Evolutionary conservation across 2,113 vertebrate species (phyloP), one percentile per base, ranked within the genome.

Genomic region (Dicaeum eximium): DNA sequence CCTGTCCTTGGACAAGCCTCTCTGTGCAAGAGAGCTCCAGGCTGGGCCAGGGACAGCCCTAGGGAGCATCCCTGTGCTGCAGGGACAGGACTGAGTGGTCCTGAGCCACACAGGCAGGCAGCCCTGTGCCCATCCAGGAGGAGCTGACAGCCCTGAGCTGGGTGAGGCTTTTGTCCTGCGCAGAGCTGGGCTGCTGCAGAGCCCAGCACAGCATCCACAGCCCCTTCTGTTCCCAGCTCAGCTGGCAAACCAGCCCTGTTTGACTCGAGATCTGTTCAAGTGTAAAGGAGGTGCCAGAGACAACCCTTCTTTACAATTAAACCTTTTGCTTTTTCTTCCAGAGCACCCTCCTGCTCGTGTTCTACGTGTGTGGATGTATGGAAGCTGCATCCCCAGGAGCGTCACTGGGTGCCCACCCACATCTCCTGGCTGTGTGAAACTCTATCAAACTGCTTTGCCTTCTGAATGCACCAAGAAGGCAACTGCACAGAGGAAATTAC

Each of bases 331-430:
- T 78, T 53, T 24, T 2, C 24, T 56, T 57, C 37, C 77, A 38
- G 21, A 77, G 9, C 40, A 8, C 12, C 30, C 33, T 48, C 47
- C 70, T n/a, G 70, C 60, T 66, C 13, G 0, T 0, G 12, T 10
- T 24, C 9, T 44, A 0, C 4, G 0, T 0, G 13, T 8, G 5
- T 10, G 45, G 85, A 53, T 22, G 20, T 7, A 5, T 2, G 2
- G 64, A 15, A 48, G 28, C 65, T 74, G 78, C 82, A 30, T 19
- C 38, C 64, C 20, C 37, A 7, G 45, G 17, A 35, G 37, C 1
- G 0, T 51, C 40, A 8, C 70, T 9, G 77, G 54, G 7, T 16
- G 9, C 14, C 45, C 50, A 70, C 61, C 24, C 57, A 50, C 56
- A 3, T 7, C 37, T 73, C 37, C 42, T 13, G 25, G 13, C 60